phyloP scores from a whole-genome alignment of 2,797 vertebrate species.

The Bryconaethiops microstoma region DNA sequence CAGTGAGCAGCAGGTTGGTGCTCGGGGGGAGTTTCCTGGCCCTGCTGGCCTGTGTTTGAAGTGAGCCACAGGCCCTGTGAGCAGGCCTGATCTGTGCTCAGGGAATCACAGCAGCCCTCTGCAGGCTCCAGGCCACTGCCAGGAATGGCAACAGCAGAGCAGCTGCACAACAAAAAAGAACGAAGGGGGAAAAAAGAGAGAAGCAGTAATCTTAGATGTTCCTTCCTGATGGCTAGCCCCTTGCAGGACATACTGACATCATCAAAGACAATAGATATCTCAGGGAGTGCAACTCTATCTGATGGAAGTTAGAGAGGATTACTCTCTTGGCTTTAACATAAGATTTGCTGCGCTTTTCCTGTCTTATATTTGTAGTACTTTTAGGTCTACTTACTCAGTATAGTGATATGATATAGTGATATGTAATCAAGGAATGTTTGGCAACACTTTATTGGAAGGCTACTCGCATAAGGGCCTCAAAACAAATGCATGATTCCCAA shows the following conservation, averaged over 20 bases:
- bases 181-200: constrained; percentile 50
- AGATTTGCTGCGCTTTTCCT: constrained; percentile 31
- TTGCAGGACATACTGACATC: constrained; percentile 57
- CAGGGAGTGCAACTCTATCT: constrained; percentile 52
- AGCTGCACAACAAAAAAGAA: constrained; percentile 59
- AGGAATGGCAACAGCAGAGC: constrained; percentile 52
- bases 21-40: constrained; percentile 70
- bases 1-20: constrained; percentile 56
- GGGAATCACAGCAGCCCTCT: constrained; percentile 72
- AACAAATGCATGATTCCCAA: neutral
- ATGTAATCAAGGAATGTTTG: constrained; percentile 1
- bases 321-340: constrained; percentile 47
- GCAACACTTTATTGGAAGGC: neutral
- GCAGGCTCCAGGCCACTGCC: constrained; percentile 74
- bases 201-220: constrained; percentile 62
- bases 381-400: constrained; percentile 10
- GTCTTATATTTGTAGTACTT: constrained; percentile 36
- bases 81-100: constrained; percentile 75
- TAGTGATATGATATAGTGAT: neutral
- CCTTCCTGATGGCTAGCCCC: constrained; percentile 56
- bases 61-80: constrained; percentile 79
- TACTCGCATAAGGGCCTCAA: neutral
- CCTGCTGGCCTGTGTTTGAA: constrained; percentile 80
- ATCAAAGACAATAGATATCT: constrained; percentile 56
- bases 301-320: constrained; percentile 46